Evolutionary conservation across 2,113 vertebrate genomes (phyloP).

Genomic region (Serinus canaria): DNA sequence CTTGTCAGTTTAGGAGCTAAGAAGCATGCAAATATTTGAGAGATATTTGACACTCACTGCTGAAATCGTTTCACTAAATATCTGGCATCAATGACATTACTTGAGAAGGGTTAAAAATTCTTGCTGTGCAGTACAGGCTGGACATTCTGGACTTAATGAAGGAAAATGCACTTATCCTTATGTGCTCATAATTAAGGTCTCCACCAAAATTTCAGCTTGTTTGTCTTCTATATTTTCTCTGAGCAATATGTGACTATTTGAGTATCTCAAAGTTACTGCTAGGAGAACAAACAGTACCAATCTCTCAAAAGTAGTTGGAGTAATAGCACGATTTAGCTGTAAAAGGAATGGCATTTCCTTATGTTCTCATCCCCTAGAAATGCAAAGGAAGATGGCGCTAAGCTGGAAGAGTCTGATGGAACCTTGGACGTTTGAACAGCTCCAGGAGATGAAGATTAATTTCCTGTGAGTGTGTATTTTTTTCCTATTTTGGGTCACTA

Average conservation of each 20-base stretch:
- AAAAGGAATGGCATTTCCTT: conserved; percentile 57
- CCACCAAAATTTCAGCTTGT: conserved; percentile 6
- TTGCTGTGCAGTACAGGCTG: background rate
- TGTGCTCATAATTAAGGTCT: background rate
- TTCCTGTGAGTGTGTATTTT: background rate
- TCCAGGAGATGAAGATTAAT: background rate
- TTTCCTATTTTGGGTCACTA: background rate
- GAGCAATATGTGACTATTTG: conserved; percentile 9
- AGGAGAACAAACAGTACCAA: conserved; percentile 41
- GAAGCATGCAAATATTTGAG: conserved; percentile 55
- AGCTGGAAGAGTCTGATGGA: background rate
- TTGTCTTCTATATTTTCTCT: conserved; percentile 6
- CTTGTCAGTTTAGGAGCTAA: conserved; percentile 44
- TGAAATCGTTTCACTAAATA: conserved; percentile 39
- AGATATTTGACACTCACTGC: conserved; percentile 29
- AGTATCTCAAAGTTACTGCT: conserved; percentile 11
- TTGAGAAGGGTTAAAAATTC: conserved; percentile 30
- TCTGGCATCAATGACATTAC: conserved; percentile 4
- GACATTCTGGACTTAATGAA: background rate
- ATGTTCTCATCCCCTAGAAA: conserved; percentile 21
- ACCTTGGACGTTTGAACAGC: background rate
- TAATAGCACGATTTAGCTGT: conserved; percentile 28
- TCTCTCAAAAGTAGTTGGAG: background rate
- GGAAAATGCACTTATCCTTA: background rate
- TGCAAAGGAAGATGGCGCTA: background rate